phyloP scores from a whole-genome alignment of 2,797 vertebrate genomes.

The Micropoecilia bifurca region DNA sequence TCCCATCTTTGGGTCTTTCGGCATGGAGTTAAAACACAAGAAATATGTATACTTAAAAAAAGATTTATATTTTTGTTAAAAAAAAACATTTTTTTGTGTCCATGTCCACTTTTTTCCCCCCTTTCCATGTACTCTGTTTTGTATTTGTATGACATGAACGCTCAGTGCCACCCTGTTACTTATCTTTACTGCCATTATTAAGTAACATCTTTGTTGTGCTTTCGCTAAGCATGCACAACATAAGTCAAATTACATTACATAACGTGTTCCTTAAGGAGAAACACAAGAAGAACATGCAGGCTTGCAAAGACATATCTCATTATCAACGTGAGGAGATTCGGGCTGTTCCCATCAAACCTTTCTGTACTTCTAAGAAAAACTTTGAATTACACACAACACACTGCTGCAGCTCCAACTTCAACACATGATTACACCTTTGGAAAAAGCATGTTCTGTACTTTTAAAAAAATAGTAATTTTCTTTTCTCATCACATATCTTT shows the following conservation, averaged over 20 bases:
- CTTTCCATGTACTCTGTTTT: constrained; percentile 1
- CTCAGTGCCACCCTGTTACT: not conserved
- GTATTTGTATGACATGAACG: not conserved
- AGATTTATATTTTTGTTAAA: not conserved
- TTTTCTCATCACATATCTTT: constrained; percentile 17
- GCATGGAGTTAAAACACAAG: not conserved
- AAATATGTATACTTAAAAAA: not conserved
- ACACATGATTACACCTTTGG: constrained; percentile 9
- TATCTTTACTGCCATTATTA: constrained; percentile 64
- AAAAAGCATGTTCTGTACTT: not conserved
- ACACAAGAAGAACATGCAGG: constrained; percentile 36
- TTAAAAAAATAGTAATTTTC: constrained; percentile 17
- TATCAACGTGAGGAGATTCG: constrained; percentile 13
- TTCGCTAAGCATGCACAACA: constrained; percentile 23
- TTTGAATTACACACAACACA: not conserved
- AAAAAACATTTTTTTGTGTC: not conserved
- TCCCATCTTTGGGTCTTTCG: not conserved
- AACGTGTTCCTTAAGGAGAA: constrained; percentile 41
- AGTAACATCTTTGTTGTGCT: constrained; percentile 37
- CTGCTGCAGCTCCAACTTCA: constrained; percentile 18
- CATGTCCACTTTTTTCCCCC: not conserved
- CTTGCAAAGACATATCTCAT: constrained; percentile 28
- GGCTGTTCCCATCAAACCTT: not conserved
- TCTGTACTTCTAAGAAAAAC: constrained; percentile 22
- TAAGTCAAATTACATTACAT: constrained; percentile 54